Conservation (phyloP, 2,113 vertebrate genomes). For the Arvicanthis niloticus region DNA sequence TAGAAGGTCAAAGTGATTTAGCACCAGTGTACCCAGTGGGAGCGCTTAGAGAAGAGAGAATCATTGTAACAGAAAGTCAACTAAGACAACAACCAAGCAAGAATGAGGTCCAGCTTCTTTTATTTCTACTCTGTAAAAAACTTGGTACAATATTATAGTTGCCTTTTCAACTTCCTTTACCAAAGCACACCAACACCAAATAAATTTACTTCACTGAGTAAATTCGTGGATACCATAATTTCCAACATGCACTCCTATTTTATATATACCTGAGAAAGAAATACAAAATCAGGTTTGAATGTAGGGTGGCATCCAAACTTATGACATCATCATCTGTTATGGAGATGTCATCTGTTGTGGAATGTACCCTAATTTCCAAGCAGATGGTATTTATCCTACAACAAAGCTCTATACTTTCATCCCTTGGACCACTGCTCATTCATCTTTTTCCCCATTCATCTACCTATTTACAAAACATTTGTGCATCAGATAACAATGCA, state of each 20-base stretch:
- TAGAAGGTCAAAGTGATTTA: not conserved
- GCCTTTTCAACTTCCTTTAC: not conserved
- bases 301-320: not conserved
- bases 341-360: conserved; percentile 34
- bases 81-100: not conserved
- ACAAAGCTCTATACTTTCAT: conserved; percentile 13
- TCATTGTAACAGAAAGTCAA: not conserved
- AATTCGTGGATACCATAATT: not conserved
- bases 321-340: not conserved
- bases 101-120: not conserved
- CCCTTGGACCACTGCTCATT: not conserved
- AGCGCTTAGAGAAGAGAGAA: not conserved
- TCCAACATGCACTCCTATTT: not conserved
- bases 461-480: not conserved
- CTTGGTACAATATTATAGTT: not conserved
- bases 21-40: not conserved
- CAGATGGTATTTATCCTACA: conserved; percentile 18
- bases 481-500: not conserved
- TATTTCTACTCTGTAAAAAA: conserved; percentile 16
- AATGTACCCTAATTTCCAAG: conserved; percentile 38
- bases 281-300: not conserved
- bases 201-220: not conserved
- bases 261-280: not conserved
- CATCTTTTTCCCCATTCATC: conserved; percentile 16
- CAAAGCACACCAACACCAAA: not conserved